These are phyloP conservation scores for Sepioteuthis lessoniana DNA, from an alignment of 2,888 invertebrate species.

Conservation along the genomic window DNA sequence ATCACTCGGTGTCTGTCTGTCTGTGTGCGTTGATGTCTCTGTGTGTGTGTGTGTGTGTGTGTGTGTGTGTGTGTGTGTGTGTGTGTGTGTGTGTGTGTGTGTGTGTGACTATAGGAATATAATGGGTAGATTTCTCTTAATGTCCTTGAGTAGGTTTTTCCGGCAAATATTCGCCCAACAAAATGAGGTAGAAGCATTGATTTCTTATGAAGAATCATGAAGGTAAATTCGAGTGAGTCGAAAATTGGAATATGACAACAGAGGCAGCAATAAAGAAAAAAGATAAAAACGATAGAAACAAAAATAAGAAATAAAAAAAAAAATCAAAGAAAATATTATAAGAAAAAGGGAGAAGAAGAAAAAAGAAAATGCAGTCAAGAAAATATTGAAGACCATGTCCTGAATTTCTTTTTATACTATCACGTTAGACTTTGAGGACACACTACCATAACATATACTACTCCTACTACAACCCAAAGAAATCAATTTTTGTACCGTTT, in stretches of 20 bases:
- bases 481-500: background rate
- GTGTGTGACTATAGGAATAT: background rate
- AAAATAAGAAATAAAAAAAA: background rate
- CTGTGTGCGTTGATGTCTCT: background rate
- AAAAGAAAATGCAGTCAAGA: background rate
- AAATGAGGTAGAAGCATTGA: background rate
- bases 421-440: background rate
- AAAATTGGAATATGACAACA: background rate
- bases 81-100: background rate
- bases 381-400: background rate
- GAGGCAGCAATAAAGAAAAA: background rate
- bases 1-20: too few relatives aligned
- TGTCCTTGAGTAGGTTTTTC: background rate
- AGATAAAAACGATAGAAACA: too few relatives aligned
- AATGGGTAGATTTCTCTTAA: background rate
- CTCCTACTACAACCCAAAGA: background rate
- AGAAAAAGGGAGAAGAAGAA: background rate
- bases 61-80: background rate
- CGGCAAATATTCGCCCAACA: background rate
- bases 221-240: background rate
- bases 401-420: conserved; percentile 10
- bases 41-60: background rate
- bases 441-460: background rate
- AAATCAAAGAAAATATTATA: background rate
- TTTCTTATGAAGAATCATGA: background rate